Evolutionary conservation across 2,797 vertebrate species (phyloP), one percentile per base, ranked within the genome.

Genomic region (Neosalanx taihuensis): DNA sequence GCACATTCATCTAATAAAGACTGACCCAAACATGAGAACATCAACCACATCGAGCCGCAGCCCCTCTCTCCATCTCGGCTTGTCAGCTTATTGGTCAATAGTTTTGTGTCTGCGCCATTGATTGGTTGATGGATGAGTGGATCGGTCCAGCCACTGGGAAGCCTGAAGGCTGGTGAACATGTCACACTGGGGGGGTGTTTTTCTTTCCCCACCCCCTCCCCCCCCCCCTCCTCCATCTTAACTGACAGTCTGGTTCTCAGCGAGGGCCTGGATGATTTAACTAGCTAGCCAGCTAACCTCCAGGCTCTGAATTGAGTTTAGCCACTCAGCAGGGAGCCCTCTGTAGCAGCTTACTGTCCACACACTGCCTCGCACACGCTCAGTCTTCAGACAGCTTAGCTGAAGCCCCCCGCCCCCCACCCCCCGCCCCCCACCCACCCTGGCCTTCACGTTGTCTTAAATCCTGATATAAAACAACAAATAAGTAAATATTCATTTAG

Each of bases 301-400:
- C 79, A 68, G 86, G 82, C 86, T 75, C 74, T 76, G 82, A 79
- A 78, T 67, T 70, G 15, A 73, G 77, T 79, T 81, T 81, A 85
- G 81, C 76, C 76, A 71, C 83, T 87, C 82, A 81, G 79, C 81
- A 64, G 81, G 84, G 79, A 77, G 80, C 75, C 67, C 69, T 35
- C 26, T 67, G 23, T 26, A 67, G 41, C 35, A 31, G 37, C 81
- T 83, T 77, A 85, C 83, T 83, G 70, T 68, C 5, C 65, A 53
- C 26, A 76, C 78, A 71, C 58, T 23, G 78, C 82, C 26, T 56
- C 18, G 1, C 51, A 56, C 10, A 56, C 51, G n/a, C 51, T 3
- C 51, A n/a, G 18, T 56, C 18, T 56, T 56, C 15, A 56, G 18
- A 56, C 51, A n/a, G 51, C 51, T 56, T 7, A 56, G 51, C 18